Base-by-base conservation (phyloP, 2,888 invertebrate species). In the Aethes cnicana region DNA sequence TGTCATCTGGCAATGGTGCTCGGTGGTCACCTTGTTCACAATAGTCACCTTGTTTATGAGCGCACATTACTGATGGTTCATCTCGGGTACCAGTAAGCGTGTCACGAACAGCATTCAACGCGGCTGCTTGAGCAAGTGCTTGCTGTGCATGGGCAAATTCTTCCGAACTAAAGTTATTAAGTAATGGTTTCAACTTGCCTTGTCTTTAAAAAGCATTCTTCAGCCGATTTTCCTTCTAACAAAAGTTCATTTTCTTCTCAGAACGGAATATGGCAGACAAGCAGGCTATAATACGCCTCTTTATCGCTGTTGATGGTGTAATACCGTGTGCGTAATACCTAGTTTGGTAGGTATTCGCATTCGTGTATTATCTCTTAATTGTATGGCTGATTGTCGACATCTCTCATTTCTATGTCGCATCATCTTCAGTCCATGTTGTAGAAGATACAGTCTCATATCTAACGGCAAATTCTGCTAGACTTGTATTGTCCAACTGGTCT, bases 381-480 rank as follows among this genome's bases (percentile, higher is more conserved):
- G 18, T 0, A 11, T 4, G 48, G 41, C 35, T 8, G 7, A 26
- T 9, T 37, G 44, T 66, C 58, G 26, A 55, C 35, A 1, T 57
- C 58, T n/a, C 64, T 60, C 1, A 64, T 12, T 32, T 67, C 61
- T 1, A 1, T 35, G 43, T 65, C 63, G 4, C 60, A 21, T 64
- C 43, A 2, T 64, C 64, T 5, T 67, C 61, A 0, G 11, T 18
- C 62, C 63, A 64, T 9, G 35, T 12, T 7, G 50, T 1, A 25
- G 39, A 60, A 16, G 61, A 57, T 0, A 66, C 52, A 0, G 57
- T 62, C 57, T 69, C 65, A 54, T 16, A 68, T 7, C 61, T 60
- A 1, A 69, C 60, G 1, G 66, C 61, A 56, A 68, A 69, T 62
- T 68, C 65, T 0, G 64, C 67, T 0, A 69, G 37, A 18, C 66